Base-by-base conservation (phyloP, 2,888 invertebrate species). In the Aproaerema taeniolella region DNA sequence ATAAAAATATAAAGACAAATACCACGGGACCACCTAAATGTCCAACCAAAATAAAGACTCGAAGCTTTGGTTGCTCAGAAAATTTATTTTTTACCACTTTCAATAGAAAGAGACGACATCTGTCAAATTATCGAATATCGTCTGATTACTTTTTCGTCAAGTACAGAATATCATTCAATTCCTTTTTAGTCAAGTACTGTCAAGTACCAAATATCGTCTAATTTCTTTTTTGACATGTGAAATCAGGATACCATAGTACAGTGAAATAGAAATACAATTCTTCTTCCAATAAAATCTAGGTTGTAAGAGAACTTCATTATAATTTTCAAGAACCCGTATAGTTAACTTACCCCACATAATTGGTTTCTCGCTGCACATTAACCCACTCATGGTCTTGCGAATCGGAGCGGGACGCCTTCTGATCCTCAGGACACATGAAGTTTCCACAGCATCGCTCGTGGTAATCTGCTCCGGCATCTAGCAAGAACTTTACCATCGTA, bases 351-450 rank as follows among this genome's bases (percentile, higher is more conserved):
- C 95, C 96, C 53, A 92, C 90, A 63, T 96, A 97, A 74, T 95
- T 95, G 0, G 96, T 96, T 48, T 93, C 89, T 0, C 91, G 88
- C 48, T 91, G 89, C 1, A 97, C 91, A 52, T 93, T 93, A 26
- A 97, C 95, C 91, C 93, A 95, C 76, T 99, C 98, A 61, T 98
- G 95, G 46, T 97, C 96, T 8, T 94, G 76, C 0, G 92, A 94
- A 74, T 98, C 98, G 2, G 88, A 89, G 2, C 98, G 88, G 0
- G 95, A 95, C 0, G 93, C 91, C 71, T 98, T 98, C 76, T 99
- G 98, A 74, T 99, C 99, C 67, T 99, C 98, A 0, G 98, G 96
- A 45, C 95, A 95, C 95, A 99, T 99, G 70, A 99, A 99, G 66
- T 95, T 95, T 0, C 99, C 99, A 56, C 91, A 93, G 66, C 97